Conservation (phyloP, 1,140 invertebrate species). For the Ostrea denselamellosa region DNA sequence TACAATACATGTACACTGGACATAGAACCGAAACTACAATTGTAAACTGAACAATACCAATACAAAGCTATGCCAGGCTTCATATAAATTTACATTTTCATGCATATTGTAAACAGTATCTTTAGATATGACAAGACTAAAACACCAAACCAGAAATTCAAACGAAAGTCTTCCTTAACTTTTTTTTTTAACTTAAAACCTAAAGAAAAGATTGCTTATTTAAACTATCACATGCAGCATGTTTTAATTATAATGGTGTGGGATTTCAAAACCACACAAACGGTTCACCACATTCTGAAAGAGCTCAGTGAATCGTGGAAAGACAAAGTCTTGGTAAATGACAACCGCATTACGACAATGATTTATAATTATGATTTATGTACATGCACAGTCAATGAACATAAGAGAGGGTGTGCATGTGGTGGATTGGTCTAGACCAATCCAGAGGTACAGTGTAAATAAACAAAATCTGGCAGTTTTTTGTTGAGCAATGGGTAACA, state of each 20-base stretch:
- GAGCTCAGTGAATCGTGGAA: not conserved
- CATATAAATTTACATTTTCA: too few relatives aligned
- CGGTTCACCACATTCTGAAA: not conserved
- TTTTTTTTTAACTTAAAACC: not conserved
- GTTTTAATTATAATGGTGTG: constrained; percentile 6
- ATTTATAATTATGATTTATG: constrained; percentile 37
- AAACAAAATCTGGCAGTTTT: not conserved
- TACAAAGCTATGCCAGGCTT: too few relatives aligned
- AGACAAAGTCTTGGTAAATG: constrained; percentile 26
- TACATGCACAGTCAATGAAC: not conserved
- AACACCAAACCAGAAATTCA: not conserved
- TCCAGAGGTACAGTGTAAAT: not conserved
- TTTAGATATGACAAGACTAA: too few relatives aligned
- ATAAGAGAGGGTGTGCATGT: not conserved
- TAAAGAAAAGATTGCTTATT: not conserved
- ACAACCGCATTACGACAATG: not conserved
- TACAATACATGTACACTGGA: too few relatives aligned
- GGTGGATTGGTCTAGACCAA: constrained; percentile 6
- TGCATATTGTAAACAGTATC: too few relatives aligned
- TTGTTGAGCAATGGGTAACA: too few relatives aligned
- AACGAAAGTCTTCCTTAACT: not conserved
- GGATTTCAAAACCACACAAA: constrained; percentile 24
- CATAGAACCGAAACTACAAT: too few relatives aligned
- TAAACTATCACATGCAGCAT: not conserved
- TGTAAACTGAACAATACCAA: too few relatives aligned